Percentiles rank a stretch among this genome's conserved stretches.
These are phyloP conservation scores for Augiades crinisus DNA, from an alignment of 2,888 invertebrate species.

Conservation along the genomic window DNA sequence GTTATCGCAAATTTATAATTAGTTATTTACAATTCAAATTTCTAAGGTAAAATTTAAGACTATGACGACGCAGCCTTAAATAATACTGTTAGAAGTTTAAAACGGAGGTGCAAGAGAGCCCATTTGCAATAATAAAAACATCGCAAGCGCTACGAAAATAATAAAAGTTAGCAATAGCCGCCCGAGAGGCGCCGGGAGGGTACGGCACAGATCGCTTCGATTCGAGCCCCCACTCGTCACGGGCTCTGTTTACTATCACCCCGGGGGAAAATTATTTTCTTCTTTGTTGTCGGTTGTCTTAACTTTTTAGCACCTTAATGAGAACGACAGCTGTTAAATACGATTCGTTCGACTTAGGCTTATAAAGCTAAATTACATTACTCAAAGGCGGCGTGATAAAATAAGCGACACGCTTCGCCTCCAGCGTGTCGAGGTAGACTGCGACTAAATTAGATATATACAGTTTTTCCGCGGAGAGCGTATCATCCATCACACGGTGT, in stretches of 20 bases:
- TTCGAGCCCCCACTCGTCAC: constrained; percentile 45
- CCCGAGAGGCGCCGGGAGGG: constrained; percentile 53
- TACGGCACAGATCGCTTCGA: constrained; percentile 38
- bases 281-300: constrained; percentile 52
- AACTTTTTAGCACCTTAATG: constrained; percentile 49
- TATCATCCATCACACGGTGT: constrained; percentile 67
- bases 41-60: too few relatives aligned
- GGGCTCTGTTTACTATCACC: constrained; percentile 61
- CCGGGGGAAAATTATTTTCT: constrained; percentile 45
- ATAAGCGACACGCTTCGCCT: too few relatives aligned
- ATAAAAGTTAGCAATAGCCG: constrained; percentile 67
- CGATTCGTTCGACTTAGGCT: neutral
- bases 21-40: too few relatives aligned
- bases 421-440: neutral
- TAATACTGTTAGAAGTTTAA: constrained; percentile 23
- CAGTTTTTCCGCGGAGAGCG: constrained; percentile 56
- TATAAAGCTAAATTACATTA: neutral
- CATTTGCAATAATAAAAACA: constrained; percentile 64
- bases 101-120: constrained; percentile 48
- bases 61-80: constrained; percentile 20
- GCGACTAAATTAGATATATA: constrained; percentile 33
- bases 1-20: too few relatives aligned
- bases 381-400: neutral
- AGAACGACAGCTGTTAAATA: constrained; percentile 34
- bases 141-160: constrained; percentile 64